phyloP scores from a whole-genome alignment of 2,113 vertebrate genomes.

The Mustelus asterias region DNA sequence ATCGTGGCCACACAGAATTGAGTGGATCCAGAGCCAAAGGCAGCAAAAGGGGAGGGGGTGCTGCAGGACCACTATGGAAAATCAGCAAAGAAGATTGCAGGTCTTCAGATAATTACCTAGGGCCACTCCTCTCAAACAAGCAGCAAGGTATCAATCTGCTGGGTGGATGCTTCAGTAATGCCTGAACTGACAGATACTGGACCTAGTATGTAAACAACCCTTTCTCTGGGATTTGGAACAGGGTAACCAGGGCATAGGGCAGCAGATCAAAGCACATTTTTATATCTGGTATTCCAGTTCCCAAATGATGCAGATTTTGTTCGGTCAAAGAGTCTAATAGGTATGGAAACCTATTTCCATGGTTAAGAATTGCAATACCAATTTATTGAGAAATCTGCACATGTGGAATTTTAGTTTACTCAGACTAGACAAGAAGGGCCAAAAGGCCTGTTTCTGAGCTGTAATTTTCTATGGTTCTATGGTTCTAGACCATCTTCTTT shows the following conservation, averaged over 20 bases:
- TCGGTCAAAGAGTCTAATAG: not conserved
- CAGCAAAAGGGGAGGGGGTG: not conserved
- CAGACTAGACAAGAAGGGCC: too few species aligned
- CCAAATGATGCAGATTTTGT: not conserved
- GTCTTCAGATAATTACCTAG: not conserved
- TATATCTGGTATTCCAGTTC: not conserved
- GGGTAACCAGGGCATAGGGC: not conserved
- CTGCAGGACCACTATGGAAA: not conserved
- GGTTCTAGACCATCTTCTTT: not conserved
- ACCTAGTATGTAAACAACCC: not conserved
- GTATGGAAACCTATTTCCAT: not conserved
- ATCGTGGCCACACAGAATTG: not conserved
- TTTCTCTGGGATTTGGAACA: not conserved
- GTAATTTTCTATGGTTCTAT: too few species aligned
- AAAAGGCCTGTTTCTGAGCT: too few species aligned
- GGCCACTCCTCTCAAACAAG: not conserved
- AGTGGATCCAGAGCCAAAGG: not conserved
- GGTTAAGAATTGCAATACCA: not conserved
- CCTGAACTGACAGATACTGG: not conserved
- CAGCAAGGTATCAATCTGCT: not conserved
- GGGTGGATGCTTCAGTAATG: not conserved
- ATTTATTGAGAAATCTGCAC: not conserved
- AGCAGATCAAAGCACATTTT: not conserved
- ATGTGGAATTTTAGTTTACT: not conserved
- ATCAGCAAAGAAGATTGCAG: not conserved